A percentile compares a stretch with the other conserved stretches of the same genome.
Conservation (phyloP, 1,140 invertebrate species). For the Schlechtendalia chinensis region DNA sequence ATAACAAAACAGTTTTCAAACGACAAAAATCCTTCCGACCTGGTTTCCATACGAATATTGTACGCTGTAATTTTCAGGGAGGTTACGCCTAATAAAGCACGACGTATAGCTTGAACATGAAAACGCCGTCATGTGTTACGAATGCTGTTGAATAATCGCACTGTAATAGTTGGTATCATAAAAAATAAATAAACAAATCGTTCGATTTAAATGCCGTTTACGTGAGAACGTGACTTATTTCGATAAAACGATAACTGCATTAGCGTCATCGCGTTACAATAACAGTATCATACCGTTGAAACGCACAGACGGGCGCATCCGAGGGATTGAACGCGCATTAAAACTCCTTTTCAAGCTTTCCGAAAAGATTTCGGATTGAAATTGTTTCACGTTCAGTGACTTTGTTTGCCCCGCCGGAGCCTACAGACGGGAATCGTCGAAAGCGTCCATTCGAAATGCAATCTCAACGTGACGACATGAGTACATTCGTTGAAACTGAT, state of each 20-base stretch:
- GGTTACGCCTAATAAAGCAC: slow-evolving; percentile 42
- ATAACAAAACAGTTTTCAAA: background rate
- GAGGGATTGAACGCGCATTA: no score
- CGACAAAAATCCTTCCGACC: background rate
- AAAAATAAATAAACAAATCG: background rate
- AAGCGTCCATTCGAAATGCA: no score
- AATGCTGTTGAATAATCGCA: background rate
- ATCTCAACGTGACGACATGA: no score
- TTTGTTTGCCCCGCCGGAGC: no score
- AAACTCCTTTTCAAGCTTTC: no score
- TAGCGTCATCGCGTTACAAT: background rate
- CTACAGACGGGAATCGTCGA: no score
- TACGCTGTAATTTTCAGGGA: background rate
- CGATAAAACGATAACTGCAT: background rate
- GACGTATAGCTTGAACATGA: background rate
- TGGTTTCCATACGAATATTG: background rate
- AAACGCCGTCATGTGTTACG: background rate
- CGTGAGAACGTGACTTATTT: background rate
- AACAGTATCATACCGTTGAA: no score
- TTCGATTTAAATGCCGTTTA: background rate
- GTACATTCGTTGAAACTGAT: no score
- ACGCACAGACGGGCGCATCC: no score
- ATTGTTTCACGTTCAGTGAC: no score
- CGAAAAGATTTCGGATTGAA: no score
- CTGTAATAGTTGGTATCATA: no score